phyloP scores from a whole-genome alignment of 2,113 vertebrate genomes.

The Crypturellus undulatus region DNA sequence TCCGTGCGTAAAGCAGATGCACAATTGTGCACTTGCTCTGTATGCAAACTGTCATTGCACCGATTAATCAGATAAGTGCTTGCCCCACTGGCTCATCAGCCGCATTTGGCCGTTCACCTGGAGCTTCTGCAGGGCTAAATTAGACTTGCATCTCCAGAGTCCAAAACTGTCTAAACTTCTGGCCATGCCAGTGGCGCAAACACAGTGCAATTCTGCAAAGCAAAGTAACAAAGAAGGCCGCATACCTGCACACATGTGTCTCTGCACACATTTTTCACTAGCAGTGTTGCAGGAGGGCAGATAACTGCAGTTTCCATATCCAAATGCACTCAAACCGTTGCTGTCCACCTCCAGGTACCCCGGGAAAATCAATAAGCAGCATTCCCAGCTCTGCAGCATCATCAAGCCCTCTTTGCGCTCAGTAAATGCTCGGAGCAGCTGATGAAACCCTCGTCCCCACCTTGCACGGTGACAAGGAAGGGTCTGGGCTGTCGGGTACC shows the following conservation, averaged over 20 bases:
- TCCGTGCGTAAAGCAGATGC: background rate
- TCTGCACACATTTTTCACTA: slow-evolving; percentile 1
- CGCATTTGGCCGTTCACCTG: background rate
- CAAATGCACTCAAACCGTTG: slow-evolving; percentile 15
- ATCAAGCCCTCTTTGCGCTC: slow-evolving; percentile 2
- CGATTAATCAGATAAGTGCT: background rate
- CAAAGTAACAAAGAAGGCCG: background rate
- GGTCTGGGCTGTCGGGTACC: background rate
- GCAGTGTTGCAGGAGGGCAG: background rate
- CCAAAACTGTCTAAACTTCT: background rate
- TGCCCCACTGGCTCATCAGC: background rate
- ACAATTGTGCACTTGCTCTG: background rate
- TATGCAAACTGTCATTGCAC: background rate
- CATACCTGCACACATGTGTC: background rate
- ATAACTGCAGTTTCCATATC: background rate
- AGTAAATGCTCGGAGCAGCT: background rate
- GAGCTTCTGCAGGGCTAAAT: background rate
- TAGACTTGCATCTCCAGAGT: background rate
- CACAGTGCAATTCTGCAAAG: background rate
- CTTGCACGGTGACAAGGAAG: background rate
- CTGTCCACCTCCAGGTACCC: background rate
- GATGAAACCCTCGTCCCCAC: background rate
- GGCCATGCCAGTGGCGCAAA: background rate
- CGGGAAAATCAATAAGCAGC: background rate
- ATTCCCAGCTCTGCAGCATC: background rate